phyloP scores from a whole-genome alignment of 2,113 vertebrate genomes.

The Ramphastos sulfuratus region DNA sequence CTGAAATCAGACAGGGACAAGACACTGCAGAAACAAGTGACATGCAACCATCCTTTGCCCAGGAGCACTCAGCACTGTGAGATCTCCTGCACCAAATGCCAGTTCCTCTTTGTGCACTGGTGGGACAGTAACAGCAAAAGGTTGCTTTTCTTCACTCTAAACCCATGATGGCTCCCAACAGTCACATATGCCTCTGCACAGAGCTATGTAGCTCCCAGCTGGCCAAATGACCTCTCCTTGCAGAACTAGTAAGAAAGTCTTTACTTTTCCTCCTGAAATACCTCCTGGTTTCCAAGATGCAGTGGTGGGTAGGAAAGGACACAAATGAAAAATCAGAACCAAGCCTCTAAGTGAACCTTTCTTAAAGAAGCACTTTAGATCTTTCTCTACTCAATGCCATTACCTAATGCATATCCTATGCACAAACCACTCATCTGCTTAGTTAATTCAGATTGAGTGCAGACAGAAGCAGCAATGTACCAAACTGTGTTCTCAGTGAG shows the following conservation, averaged over 20 bases:
- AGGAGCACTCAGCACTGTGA: accelerated
- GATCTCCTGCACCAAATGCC: not conserved
- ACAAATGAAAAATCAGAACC: not conserved
- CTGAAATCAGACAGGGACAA: not conserved
- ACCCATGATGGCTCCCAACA: not conserved
- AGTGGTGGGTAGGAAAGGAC: accelerated
- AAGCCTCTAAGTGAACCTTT: not conserved
- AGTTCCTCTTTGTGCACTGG: accelerated
- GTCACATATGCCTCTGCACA: not conserved
- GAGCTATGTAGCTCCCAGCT: not conserved
- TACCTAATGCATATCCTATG: not conserved
- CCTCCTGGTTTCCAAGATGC: not conserved
- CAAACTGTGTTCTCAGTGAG: not conserved
- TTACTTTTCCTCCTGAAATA: not conserved
- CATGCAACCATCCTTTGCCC: accelerated
- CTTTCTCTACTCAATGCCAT: not conserved
- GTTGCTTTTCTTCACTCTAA: not conserved
- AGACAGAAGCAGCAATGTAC: not conserved
- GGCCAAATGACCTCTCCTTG: not conserved
- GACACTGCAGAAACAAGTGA: accelerated
- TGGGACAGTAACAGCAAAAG: not conserved
- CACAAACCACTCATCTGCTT: not conserved
- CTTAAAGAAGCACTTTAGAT: not conserved
- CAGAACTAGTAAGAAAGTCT: not conserved
- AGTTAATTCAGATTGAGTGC: not conserved